Base-by-base conservation (phyloP, 2,888 invertebrate genomes). In the Neoascia interrupta region DNA sequence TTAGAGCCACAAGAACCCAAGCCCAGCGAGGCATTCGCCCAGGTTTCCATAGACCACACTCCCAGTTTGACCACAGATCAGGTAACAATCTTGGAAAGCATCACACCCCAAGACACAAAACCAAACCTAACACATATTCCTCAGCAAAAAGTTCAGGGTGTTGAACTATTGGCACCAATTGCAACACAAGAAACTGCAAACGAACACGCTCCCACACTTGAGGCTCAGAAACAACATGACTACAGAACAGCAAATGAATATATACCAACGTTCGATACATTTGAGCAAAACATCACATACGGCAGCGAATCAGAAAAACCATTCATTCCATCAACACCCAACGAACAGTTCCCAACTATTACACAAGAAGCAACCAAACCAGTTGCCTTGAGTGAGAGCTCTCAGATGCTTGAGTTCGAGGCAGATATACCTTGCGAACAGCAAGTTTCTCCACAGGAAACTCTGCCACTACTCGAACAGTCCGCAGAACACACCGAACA, bases 251-350 rank as follows among this genome's bases (percentile, higher is more conserved):
- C 81, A 66, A 74, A 60, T 79, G n/a, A 49, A 56, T 31, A 41
- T 51, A 11, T 81, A 53, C 36, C 73, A 72, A 49, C 72, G 47
- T 66, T 75, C 34, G 61, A 74, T 13, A 69, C 63, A 1, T 31
- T 68, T 26, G 74, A 74, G 53, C 74, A 80, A 45, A 41, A 45
- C 18, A 39, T 73, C 53, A 53, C 53, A 2, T 81, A 69, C 28
- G 82, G 81, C 54, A 81, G 53, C 36, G 74, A 80, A 63, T 23
- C 6, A 8, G 82, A 81, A 81, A 53, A 31, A 43, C 53, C 63
- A 51, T 61, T 81, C 68, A 58, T 19, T 31, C 47, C 39, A 15
- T 64, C 28, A 41, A 37, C 69, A 15, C 68, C 69, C 11, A 72
- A 70, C 61, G 19, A 76, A 66, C 72, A 73, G 31, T 63, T 64